Base-by-base conservation (phyloP, 2,113 vertebrate species). In the Chaetops frenatus region DNA sequence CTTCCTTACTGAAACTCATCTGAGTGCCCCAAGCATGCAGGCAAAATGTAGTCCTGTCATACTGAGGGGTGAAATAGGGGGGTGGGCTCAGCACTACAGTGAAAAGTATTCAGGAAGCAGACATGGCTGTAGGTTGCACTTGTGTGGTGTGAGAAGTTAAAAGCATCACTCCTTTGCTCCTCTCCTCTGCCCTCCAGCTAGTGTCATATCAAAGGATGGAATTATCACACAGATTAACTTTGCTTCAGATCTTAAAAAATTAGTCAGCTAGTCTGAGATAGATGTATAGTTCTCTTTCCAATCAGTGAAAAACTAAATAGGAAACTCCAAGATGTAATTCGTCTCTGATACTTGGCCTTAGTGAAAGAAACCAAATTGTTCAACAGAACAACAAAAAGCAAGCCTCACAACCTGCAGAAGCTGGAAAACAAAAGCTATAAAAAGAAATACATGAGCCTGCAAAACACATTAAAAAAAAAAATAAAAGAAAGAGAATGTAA, bases 71-170 rank as follows among this genome's bases (percentile, higher is more conserved):
- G 29, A 51, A 65, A 77, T 20, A 73, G 45, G 7, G 14, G 5
- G 1, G 1, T 51, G 61, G 35, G 9, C 53, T 76, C 65, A 60
- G 64, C 33, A 47, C 5, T 4, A 6, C 10, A 24, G 15, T 18
- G 40, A 77, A 58, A 57, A 80, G 5, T 23, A 17, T 62, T 47
- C n/a, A 33, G 44, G 44, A 40, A 3, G 2, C 12, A 15, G 12
- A 7, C 0, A 0, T 2, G 11, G n/a, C 33, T 4, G 1, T 0
- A 1, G 10, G n/a, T 27, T 76, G 23, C 0, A 0, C 20, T 65
- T 16, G 9, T 12, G 42, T 29, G 17, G 12, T n/a, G 54, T 86
- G 45, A 42, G 35, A 73, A 54, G 22, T 61, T 65, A 20, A 58
- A 44, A 80, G 10, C 19, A 12, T 66, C 33, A 2, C 29, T 61